phyloP scores from a whole-genome alignment of 64 coral and sea anemone genomes.

The Platygyra sinensis region DNA sequence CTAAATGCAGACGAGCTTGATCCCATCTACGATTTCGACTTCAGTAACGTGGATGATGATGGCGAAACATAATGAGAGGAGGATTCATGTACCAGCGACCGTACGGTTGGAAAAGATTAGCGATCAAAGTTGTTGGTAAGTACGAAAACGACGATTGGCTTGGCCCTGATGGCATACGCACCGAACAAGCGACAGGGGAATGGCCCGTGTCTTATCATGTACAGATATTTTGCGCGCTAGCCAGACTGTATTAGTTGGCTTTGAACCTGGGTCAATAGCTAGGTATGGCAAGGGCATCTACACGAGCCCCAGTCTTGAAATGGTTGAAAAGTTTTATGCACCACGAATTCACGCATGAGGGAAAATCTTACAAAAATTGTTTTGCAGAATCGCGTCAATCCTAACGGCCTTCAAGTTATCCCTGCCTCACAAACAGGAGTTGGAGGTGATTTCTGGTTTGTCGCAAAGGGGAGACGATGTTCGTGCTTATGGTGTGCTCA shows the following conservation, averaged over 20 bases:
- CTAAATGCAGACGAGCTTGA: constrained; percentile 52
- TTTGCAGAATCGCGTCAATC: constrained; percentile 79
- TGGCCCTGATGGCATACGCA: constrained; percentile 56
- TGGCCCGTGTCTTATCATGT: constrained; percentile 73
- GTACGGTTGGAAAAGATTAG: constrained; percentile 72
- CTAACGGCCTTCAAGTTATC: constrained; percentile 47
- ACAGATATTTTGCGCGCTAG: constrained; percentile 28
- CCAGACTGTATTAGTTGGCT: constrained; percentile 30
- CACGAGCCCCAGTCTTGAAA: constrained; percentile 56
- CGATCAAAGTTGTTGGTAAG: constrained; percentile 52
- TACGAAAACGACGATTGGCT: constrained; percentile 54
- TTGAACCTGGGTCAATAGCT: constrained; percentile 15
- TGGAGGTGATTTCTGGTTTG: constrained; percentile 77
- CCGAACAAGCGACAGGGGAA: constrained; percentile 8
- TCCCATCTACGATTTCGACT: constrained; percentile 63
- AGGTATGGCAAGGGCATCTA: constrained; percentile 53
- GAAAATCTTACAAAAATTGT: constrained; percentile 64
- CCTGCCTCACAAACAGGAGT: constrained; percentile 39
- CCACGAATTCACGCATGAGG: constrained; percentile 42
- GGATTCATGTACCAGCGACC: constrained; percentile 56
- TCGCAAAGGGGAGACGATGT: constrained; percentile 51
- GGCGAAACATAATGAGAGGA: constrained; percentile 63
- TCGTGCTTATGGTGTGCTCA: constrained; percentile 66
- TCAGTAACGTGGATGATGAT: constrained; percentile 54
- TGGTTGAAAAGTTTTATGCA: constrained; percentile 53